Conservation (phyloP, 2,113 vertebrate species). For the Mionectes macconnelli region DNA sequence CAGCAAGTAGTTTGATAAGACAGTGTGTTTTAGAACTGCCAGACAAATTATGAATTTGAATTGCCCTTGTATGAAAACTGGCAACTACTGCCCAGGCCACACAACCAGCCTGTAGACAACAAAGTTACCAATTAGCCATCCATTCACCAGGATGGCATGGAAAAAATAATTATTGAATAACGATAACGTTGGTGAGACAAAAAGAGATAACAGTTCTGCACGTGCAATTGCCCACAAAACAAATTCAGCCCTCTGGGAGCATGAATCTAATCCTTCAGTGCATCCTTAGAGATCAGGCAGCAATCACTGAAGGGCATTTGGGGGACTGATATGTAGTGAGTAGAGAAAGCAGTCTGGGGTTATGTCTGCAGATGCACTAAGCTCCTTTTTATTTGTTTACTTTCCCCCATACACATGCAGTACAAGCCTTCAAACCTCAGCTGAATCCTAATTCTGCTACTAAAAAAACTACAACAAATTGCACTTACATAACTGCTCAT, state of each 20-base stretch:
- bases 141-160: accelerated
- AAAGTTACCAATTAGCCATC: background rate
- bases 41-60: background rate
- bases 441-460: slow-evolving; percentile 46
- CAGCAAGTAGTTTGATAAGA: background rate
- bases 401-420: background rate
- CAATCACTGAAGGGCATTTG: background rate
- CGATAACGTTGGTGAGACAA: accelerated
- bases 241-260: background rate
- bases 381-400: background rate
- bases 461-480: slow-evolving; percentile 41
- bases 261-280: background rate
- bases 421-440: background rate
- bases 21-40: background rate
- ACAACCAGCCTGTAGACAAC: background rate
- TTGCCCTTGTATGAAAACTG: background rate
- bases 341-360: background rate
- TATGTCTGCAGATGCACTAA: background rate
- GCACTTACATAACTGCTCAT: slow-evolving; percentile 59
- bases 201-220: background rate
- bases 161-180: background rate
- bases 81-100: background rate
- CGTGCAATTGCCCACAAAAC: background rate
- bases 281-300: background rate
- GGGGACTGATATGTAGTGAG: background rate